phyloP scores from a whole-genome alignment of 2,797 vertebrate species.

The Pseudomugil gertrudae region DNA sequence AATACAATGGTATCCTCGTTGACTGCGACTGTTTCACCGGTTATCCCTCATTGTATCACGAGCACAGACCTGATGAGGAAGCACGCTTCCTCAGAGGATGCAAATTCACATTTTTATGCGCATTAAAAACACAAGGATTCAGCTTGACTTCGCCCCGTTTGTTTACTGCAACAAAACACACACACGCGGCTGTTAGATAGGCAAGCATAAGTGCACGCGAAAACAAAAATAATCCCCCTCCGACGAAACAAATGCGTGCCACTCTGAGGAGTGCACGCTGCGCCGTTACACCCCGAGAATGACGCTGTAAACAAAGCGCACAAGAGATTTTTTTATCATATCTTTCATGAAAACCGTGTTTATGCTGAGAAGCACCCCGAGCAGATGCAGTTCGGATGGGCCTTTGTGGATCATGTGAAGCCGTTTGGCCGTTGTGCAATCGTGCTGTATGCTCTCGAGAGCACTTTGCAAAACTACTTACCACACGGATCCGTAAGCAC shows the following conservation, averaged over 20 bases:
- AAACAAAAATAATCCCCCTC: constrained; percentile 58
- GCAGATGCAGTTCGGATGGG: constrained; percentile 33
- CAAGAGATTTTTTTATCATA: background rate
- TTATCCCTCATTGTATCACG: background rate
- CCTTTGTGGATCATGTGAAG: constrained; percentile 46
- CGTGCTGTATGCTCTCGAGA: constrained; percentile 12
- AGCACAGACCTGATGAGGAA: constrained; percentile 24
- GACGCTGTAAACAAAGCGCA: constrained; percentile 48
- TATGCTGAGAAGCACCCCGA: constrained; percentile 13
- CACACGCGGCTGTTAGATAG: background rate
- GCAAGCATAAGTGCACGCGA: constrained; percentile 34
- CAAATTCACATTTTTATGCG: constrained; percentile 20
- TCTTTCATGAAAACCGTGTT: background rate
- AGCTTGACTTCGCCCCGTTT: background rate
- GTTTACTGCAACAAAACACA: background rate
- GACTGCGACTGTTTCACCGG: constrained; percentile 6
- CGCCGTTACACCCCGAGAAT: constrained; percentile 1
- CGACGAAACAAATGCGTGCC: constrained; percentile 33
- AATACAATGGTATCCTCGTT: constrained; percentile 17
- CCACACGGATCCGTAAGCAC: constrained; percentile 97
- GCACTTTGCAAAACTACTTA: constrained; percentile 73
- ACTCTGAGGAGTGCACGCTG: constrained; percentile 35
- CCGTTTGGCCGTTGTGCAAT: constrained; percentile 60
- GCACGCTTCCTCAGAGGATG: constrained; percentile 29
- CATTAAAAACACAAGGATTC: background rate